phyloP scores from a whole-genome alignment of 2,888 invertebrate genomes.

The Cabera pusaria region DNA sequence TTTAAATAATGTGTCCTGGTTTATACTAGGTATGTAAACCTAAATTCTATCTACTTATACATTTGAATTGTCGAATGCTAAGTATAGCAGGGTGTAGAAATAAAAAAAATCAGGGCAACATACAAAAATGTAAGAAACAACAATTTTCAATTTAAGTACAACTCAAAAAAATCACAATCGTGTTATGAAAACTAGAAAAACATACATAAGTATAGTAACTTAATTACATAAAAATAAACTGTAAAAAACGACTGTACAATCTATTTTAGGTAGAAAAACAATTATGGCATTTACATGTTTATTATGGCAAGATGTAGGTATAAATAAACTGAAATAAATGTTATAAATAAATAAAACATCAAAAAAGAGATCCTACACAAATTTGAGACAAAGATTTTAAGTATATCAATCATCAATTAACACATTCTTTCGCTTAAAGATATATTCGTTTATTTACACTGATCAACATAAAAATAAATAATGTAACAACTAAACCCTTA shows the following conservation, averaged over 20 bases:
- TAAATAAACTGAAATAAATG: slow-evolving; percentile 24
- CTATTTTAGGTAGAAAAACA: slow-evolving; percentile 26
- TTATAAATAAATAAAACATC: slow-evolving; percentile 53
- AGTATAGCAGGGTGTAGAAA: slow-evolving; percentile 41
- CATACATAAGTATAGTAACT: slow-evolving; percentile 13
- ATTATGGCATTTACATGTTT: slow-evolving; percentile 34
- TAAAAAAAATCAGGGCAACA: slow-evolving; percentile 35
- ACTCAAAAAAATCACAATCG: slow-evolving; percentile 34
- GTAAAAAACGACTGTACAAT: slow-evolving; percentile 19
- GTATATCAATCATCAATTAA: slow-evolving; percentile 70
- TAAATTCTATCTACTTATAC: slow-evolving; percentile 72
- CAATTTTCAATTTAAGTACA: slow-evolving; percentile 40
- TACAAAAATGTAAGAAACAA: slow-evolving; percentile 37
- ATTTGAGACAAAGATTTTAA: slow-evolving; percentile 45
- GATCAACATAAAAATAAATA: slow-evolving; percentile 83
- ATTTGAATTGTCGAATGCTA: slow-evolving; percentile 63
- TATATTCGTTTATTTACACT: slow-evolving; percentile 77
- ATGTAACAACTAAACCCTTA: slow-evolving; percentile 78
- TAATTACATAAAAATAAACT: slow-evolving; percentile 14
- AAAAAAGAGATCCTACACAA: slow-evolving; percentile 67
- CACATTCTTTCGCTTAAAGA: slow-evolving; percentile 73
- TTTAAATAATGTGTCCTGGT: slow-evolving; percentile 81
- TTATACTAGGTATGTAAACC: slow-evolving; percentile 77
- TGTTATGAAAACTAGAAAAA: slow-evolving; percentile 27
- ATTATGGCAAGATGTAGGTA: slow-evolving; percentile 38